phyloP scores from a whole-genome alignment of 2,888 invertebrate genomes.

The Lysandra coridon region DNA sequence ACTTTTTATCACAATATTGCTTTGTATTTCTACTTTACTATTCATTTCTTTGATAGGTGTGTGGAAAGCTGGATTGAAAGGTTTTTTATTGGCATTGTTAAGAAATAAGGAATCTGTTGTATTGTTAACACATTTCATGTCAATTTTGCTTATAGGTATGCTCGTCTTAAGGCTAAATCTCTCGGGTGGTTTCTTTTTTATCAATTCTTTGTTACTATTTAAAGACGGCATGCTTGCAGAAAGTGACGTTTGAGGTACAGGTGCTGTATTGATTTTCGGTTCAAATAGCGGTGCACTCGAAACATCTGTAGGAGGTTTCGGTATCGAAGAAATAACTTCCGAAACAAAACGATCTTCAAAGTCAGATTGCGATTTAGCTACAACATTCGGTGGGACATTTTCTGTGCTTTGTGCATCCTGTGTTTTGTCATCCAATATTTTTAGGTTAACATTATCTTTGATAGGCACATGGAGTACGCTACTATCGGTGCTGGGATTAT shows the following conservation, averaged over 20 bases:
- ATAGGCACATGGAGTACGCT: constrained; percentile 43
- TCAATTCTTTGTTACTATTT: constrained; percentile 49
- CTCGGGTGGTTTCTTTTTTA: constrained; percentile 62
- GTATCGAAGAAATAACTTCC: constrained; percentile 56
- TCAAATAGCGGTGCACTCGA: constrained; percentile 48
- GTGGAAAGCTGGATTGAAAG: constrained; percentile 53
- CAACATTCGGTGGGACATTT: constrained; percentile 40
- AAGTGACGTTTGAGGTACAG: constrained; percentile 61
- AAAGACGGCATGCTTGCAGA: constrained; percentile 54
- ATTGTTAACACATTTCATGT: constrained; percentile 67
- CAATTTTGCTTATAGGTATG: constrained; percentile 74
- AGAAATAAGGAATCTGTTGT: constrained; percentile 53
- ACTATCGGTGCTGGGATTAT: constrained; percentile 50
- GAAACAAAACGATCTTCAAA: constrained; percentile 69
- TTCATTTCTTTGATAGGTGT: constrained; percentile 45
- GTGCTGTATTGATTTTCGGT: constrained; percentile 61
- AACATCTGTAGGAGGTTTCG: constrained; percentile 45
- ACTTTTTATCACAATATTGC: constrained; percentile 67
- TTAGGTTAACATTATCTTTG: constrained; percentile 44
- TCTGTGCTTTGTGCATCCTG: constrained; percentile 39
- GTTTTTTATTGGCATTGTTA: constrained; percentile 45
- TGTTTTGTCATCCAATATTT: constrained; percentile 39
- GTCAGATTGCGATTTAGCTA: constrained; percentile 54
- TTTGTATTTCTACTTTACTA: constrained; percentile 67
- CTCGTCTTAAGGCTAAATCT: constrained; percentile 73